Evolutionary conservation across 2,113 vertebrate genomes (phyloP).

Genomic region (Barbus barbus): DNA sequence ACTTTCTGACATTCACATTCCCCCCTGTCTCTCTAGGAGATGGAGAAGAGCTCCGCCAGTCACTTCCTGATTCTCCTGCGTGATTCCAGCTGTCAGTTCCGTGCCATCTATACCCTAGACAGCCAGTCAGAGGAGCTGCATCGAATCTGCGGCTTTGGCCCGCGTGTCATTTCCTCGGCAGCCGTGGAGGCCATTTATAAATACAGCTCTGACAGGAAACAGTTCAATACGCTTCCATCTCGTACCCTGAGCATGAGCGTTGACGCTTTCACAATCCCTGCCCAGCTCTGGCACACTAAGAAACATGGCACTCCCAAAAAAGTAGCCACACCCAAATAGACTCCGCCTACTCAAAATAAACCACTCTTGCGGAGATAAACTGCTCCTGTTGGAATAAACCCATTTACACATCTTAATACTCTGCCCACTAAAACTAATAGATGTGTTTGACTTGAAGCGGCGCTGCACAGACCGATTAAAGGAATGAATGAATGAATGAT

Average conservation of each 20-base stretch:
- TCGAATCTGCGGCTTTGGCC: slow-evolving; percentile 81
- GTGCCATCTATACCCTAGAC: slow-evolving; percentile 79
- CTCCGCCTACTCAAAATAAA: not conserved
- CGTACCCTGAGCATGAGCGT: slow-evolving; percentile 90
- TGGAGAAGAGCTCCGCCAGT: slow-evolving; percentile 88
- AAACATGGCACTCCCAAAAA: slow-evolving; percentile 79
- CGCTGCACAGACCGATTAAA: too few species aligned
- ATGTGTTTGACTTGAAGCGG: too few species aligned
- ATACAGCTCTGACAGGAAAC: slow-evolving; percentile 91
- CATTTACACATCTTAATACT: too few species aligned
- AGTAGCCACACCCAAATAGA: slow-evolving; percentile 56
- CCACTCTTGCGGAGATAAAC: not conserved
- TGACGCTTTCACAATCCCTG: slow-evolving; percentile 89
- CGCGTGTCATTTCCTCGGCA: slow-evolving; percentile 72
- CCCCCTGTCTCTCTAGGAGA: slow-evolving; percentile 75
- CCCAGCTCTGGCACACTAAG: slow-evolving; percentile 85
- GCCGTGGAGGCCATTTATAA: slow-evolving; percentile 90
- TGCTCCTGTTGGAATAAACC: too few species aligned
- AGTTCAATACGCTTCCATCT: slow-evolving; percentile 87
- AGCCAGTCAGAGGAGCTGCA: slow-evolving; percentile 80
- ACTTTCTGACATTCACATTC: not conserved
- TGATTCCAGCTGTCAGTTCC: slow-evolving; percentile 87
- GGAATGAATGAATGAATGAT: too few species aligned
- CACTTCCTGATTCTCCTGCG: slow-evolving; percentile 93
- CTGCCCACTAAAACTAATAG: too few species aligned